phyloP scores from a whole-genome alignment of 2,888 invertebrate species.

The Drosophila peninsularis region DNA sequence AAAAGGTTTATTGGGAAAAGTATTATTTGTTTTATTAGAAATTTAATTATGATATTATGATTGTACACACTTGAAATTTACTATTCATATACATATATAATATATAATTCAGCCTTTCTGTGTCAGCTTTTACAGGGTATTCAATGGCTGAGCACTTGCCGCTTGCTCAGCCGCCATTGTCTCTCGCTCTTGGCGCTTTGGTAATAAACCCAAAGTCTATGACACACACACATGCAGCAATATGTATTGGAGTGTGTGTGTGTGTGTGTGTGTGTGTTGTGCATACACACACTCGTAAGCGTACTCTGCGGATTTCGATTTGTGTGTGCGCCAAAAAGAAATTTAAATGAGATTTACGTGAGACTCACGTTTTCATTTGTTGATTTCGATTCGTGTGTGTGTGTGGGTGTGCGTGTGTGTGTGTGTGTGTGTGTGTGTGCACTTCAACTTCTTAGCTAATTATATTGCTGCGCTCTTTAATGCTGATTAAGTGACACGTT shows the following conservation, averaged over 20 bases:
- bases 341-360: slow-evolving; percentile 67
- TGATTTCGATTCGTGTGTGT: slow-evolving; percentile 11
- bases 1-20: too few species aligned
- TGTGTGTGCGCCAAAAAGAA: slow-evolving; percentile 60
- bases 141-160: background rate
- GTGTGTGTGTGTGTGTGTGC: background rate
- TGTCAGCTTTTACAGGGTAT: slow-evolving; percentile 1
- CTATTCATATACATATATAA: background rate
- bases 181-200: slow-evolving; percentile 6
- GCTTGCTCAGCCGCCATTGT: background rate
- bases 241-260: background rate
- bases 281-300: background rate
- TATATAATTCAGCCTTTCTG: too few species aligned
- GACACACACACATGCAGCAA: slow-evolving; percentile 4
- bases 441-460: slow-evolving; percentile 25
- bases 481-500: slow-evolving; percentile 49
- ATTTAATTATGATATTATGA: too few species aligned
- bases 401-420: background rate
- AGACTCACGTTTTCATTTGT: slow-evolving; percentile 32
- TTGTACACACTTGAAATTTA: too few species aligned
- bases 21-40: too few species aligned
- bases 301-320: slow-evolving; percentile 40
- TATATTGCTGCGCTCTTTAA: slow-evolving; percentile 43
- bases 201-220: slow-evolving; percentile 17
- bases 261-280: too few species aligned